phyloP scores from a whole-genome alignment of 2,888 invertebrate genomes.

The Drosophila sordidula region DNA sequence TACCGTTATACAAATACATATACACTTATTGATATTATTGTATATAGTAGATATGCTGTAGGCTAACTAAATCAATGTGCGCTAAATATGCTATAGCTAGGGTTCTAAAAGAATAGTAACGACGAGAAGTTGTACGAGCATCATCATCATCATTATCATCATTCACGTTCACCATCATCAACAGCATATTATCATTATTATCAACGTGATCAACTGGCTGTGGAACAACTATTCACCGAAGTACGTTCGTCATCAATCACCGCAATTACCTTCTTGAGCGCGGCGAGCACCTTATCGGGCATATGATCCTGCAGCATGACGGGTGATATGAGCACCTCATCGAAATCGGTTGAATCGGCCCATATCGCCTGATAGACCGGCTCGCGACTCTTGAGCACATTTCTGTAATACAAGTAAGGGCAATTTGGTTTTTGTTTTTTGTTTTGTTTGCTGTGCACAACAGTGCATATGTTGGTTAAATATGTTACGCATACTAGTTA shows the following conservation, averaged over 20 bases:
- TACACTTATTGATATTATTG: conserved; percentile 21
- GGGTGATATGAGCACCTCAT: conserved; percentile 94
- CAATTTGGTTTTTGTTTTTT: conserved; percentile 18
- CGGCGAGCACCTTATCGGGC: conserved; percentile 94
- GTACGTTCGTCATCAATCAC: conserved; percentile 76
- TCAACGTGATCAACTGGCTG: conserved; percentile 67
- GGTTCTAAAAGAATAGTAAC: conserved; percentile 26
- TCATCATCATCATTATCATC: conserved; percentile 32
- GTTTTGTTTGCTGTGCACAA: conserved; percentile 8
- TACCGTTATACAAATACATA: conserved; percentile 5
- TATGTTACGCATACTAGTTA: conserved; percentile 4
- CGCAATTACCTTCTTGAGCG: conserved; percentile 91
- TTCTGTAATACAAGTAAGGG: conserved; percentile 85
- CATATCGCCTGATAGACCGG: conserved; percentile 95
- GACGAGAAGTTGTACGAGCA: conserved; percentile 40
- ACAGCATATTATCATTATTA: neutral
- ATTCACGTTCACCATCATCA: conserved; percentile 5
- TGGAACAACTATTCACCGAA: conserved; percentile 74
- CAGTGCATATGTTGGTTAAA: conserved; percentile 15
- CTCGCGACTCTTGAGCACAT: conserved; percentile 89
- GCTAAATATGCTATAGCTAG: conserved; percentile 23
- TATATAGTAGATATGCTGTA: conserved; percentile 4
- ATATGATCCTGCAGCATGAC: conserved; percentile 96
- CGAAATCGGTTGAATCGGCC: conserved; percentile 93
- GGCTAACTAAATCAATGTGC: conserved; percentile 40